Percentiles rank a stretch among this genome's conserved stretches.
phyloP scores from a whole-genome alignment of 2,113 vertebrate genomes.

The Pygoscelis adeliae region DNA sequence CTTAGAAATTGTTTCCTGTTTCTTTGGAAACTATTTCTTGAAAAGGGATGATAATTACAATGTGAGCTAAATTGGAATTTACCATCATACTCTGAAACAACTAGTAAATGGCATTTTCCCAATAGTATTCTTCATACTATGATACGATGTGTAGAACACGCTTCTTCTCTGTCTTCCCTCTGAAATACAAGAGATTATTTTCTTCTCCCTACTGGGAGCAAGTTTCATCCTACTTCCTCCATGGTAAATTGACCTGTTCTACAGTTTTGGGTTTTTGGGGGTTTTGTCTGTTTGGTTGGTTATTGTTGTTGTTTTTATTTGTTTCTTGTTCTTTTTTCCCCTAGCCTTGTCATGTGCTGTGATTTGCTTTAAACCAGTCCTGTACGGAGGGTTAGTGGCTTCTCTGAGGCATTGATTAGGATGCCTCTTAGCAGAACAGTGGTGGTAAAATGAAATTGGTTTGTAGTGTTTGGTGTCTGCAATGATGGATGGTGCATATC shows the following conservation, averaged over 20 bases:
- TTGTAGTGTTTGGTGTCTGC: neutral
- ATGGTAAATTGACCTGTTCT: neutral
- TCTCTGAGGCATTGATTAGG: neutral
- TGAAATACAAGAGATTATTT: neutral
- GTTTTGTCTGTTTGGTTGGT: neutral
- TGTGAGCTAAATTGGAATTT: neutral
- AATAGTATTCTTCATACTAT: neutral
- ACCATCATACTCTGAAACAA: neutral
- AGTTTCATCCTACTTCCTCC: neutral
- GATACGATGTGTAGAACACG: neutral
- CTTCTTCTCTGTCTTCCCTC: neutral
- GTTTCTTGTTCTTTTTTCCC: neutral
- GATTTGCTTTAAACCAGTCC: neutral
- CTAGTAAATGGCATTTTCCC: neutral
- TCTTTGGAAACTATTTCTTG: neutral
- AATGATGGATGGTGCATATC: neutral
- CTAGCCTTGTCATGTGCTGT: neutral
- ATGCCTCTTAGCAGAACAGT: neutral
- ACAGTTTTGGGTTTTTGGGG: neutral
- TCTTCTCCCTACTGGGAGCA: neutral
- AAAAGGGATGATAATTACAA: neutral
- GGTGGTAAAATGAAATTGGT: neutral
- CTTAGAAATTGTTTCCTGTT: neutral
- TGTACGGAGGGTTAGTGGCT: neutral
- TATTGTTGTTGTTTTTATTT: too few relatives aligned